Evolutionary conservation across 53 echinoderm and acorn worm genomes (phyloP).

Genomic region (Apostichopus leukothele): DNA sequence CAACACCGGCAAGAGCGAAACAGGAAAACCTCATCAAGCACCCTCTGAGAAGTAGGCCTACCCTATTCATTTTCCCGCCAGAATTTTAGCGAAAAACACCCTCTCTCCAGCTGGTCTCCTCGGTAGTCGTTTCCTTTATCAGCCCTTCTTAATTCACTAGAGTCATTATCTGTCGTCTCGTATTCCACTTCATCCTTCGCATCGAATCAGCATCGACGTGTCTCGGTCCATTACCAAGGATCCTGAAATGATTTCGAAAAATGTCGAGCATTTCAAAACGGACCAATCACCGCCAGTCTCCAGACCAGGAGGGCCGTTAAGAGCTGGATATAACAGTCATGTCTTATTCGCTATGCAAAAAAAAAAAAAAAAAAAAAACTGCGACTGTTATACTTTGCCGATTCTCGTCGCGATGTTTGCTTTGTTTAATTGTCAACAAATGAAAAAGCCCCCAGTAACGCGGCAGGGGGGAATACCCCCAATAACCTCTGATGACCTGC

Average conservation of each 20-base stretch:
- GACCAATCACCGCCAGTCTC: background rate
- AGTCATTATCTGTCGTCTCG: conserved; percentile 20
- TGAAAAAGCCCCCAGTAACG: conserved; percentile 30
- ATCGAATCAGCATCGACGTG: conserved; percentile 14
- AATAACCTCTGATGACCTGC: conserved; percentile 17
- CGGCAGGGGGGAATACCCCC: conserved; percentile 22
- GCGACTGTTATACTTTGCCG: conserved; percentile 3
- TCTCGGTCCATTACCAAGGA: conserved; percentile 17
- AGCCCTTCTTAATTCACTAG: conserved; percentile 9
- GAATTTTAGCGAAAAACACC: too few relatives aligned
- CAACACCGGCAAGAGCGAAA: too few relatives aligned
- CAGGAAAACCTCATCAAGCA: too few relatives aligned
- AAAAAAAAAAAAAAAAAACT: background rate
- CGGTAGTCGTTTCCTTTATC: conserved; percentile 13
- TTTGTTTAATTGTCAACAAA: conserved; percentile 40
- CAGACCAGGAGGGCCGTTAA: background rate
- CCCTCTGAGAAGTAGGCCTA: too few relatives aligned
- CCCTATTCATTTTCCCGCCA: too few relatives aligned
- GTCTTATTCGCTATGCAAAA: background rate
- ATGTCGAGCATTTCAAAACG: conserved; percentile 17
- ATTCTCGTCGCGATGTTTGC: conserved; percentile 23
- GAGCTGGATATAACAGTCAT: background rate
- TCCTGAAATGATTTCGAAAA: conserved; percentile 21
- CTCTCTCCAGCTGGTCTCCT: conserved; percentile 5
- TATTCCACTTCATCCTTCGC: background rate